Base-by-base conservation (phyloP, 2,113 vertebrate genomes). In the Zosterops borbonicus region DNA sequence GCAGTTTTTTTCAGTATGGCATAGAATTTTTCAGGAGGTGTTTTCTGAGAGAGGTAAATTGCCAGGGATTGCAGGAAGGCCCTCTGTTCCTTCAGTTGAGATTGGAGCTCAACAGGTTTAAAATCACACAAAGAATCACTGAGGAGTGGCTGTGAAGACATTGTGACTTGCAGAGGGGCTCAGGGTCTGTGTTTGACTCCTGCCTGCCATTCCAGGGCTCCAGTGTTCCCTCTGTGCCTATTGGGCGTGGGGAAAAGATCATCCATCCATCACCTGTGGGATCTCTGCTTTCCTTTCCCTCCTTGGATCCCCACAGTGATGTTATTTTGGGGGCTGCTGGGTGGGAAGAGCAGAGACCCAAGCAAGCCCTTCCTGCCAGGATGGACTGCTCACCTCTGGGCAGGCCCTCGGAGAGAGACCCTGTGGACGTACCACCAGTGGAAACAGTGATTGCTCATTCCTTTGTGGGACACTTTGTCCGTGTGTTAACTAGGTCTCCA, bases 221-320 rank as follows among this genome's bases (percentile, higher is more conserved):
- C 64, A 49, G 27, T 3, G 16, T 2, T 3, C 35, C 31, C 23
- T 68, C 31, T 49, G 68, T 2, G 5, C 35, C 55, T 28, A 22
- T 23, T 0, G 0, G n/a, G 19, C 11, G 2, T 0, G 1, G 20
- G 8, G 22, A 25, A 3, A 4, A 52, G 42, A 41, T 56, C 42
- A 28, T 52, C 52, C 42, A 28, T 52, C 52, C 7, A 2, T 81
- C 28, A 7, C 16, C 23, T 1, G 2, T 1, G 12, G 19, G 41
- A 22, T 44, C 47, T n/a, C 28, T 52, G 41, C n/a, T 87, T 88
- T 53, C 24, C 35, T 75, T 87, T 49, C 17, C 55, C 21, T 80
- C 46, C 24, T 17, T 15, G 5, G 8, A 58, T 78, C 35, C 18
- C 24, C 1, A 0, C 21, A 64, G 19, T 0, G 0, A 15, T 82